Base-by-base conservation (phyloP, 2,797 vertebrate genomes). In the Sparidentex hasta region DNA sequence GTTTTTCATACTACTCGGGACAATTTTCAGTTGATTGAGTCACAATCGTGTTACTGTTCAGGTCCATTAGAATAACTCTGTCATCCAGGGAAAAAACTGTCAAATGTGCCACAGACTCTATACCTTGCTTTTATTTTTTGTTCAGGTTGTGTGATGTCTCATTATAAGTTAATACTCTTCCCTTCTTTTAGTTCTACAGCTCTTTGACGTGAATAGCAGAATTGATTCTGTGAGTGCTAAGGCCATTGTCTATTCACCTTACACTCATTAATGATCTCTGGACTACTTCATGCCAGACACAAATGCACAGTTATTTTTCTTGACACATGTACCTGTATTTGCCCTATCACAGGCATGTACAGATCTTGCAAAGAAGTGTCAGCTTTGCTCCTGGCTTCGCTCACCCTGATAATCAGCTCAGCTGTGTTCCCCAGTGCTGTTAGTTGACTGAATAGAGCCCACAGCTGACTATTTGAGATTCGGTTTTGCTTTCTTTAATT, bases 391-490 rank as follows among this genome's bases (percentile, higher is more conserved):
- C 55, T 61, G 65, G 50, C 54, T 44, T 25, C 41, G 52, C 44
- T 47, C 61, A 9, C 11, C 44, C 38, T 43, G 29, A 41, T 41
- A 41, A 56, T 74, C 69, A 76, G 47, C 67, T 85, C 68, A 77
- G 47, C 61, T 58, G 55, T 62, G 51, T 8, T 20, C 14, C 52
- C 51, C 44, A n/a, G 2, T 62, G 55, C 44, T 47, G 33, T 63
- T 59, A 21, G 11, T 52, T 33, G 18, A 54, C 52, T 59, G n/a
- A 17, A 47, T 51, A 23, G 62, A 65, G 23, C 55, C 65, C 63
- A 62, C 61, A 64, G 65, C 61, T 67, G 17, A 63, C 18, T 50
- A 3, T 75, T 87, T 80, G 68, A 68, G 48, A 78, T 79, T 46
- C 47, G 41, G 70, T 86, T 78, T 59, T 55, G 63, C 58, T 57